Evolutionary conservation across 2,113 vertebrate genomes (phyloP).

Genomic region (Epinephelus cyanopodus): DNA sequence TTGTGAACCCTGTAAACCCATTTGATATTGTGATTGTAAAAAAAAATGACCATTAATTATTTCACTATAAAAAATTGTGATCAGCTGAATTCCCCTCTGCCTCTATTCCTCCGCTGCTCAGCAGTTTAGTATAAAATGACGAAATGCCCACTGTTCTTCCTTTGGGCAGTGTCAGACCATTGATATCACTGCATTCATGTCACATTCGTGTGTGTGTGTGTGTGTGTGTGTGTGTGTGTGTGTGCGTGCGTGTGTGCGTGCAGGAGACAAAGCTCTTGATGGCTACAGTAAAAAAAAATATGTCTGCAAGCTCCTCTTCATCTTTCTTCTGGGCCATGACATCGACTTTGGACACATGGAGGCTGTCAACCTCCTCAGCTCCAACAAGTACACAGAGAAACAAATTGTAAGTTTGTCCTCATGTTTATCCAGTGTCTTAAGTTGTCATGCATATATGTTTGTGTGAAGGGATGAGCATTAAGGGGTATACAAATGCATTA

Average conservation of each 20-base stretch:
- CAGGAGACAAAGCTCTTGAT: slow-evolving; percentile 91
- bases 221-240: not conserved
- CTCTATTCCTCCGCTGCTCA: no score
- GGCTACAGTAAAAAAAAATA: slow-evolving; percentile 95
- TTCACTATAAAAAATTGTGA: no score
- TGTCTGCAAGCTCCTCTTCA: slow-evolving; percentile 93
- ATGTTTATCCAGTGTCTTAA: not conserved
- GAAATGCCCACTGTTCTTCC: no score
- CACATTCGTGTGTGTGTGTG: slow-evolving; percentile 14
- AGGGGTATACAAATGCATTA: not conserved
- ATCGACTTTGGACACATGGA: slow-evolving; percentile 96
- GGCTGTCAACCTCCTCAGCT: slow-evolving; percentile 92
- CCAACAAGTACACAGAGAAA: slow-evolving; percentile 94
- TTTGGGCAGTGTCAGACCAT: not conserved
- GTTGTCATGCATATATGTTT: not conserved
- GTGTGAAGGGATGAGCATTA: not conserved
- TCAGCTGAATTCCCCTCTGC: no score
- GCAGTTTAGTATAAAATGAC: no score
- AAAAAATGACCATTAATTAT: no score
- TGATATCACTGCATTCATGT: not conserved
- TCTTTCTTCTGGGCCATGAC: slow-evolving; percentile 92
- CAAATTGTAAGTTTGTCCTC: slow-evolving; percentile 87
- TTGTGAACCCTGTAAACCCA: no score
- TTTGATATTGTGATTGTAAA: no score
- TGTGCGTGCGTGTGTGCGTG: slow-evolving; percentile 8